Conservation (phyloP, 2,113 vertebrate genomes). For the Amphiprion percula region DNA sequence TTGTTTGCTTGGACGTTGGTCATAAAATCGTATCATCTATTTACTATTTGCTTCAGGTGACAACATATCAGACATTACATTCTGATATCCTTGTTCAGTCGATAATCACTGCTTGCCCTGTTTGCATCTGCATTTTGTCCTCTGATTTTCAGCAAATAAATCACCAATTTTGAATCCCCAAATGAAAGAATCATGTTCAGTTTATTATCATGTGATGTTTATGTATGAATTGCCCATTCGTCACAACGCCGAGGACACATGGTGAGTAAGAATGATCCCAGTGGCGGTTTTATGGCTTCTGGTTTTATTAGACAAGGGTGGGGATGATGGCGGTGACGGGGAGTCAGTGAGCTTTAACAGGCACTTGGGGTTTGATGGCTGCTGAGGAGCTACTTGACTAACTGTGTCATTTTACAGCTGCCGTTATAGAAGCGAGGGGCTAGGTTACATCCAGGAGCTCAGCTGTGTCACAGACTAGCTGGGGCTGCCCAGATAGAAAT, state of each 20-base stretch:
- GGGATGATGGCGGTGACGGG: constrained; percentile 45
- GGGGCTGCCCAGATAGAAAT: constrained; percentile 36
- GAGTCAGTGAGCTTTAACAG: constrained; percentile 63
- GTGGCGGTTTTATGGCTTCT: constrained; percentile 61
- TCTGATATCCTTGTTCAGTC: background rate
- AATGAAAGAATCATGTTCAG: constrained; percentile 16
- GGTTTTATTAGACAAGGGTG: constrained; percentile 70
- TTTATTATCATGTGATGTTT: constrained; percentile 46
- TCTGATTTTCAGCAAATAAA: constrained; percentile 32
- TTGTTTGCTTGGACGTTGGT: constrained; percentile 37
- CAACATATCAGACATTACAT: constrained; percentile 1
- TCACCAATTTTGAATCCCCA: constrained; percentile 26
- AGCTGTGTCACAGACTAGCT: constrained; percentile 44
- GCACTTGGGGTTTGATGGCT: constrained; percentile 63
- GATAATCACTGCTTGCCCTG: background rate
- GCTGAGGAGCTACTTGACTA: constrained; percentile 74
- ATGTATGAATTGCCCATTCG: constrained; percentile 40
- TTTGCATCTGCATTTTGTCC: constrained; percentile 7
- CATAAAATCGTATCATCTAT: constrained; percentile 44
- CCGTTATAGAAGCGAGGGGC: constrained; percentile 34
- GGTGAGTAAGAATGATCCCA: constrained; percentile 47
- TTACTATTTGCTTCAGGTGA: constrained; percentile 30
- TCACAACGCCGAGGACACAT: constrained; percentile 38
- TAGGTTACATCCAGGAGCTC: constrained; percentile 41
- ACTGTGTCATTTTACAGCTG: constrained; percentile 75